phyloP scores from a whole-genome alignment of 2,888 invertebrate species.

The Idaea aversata region DNA sequence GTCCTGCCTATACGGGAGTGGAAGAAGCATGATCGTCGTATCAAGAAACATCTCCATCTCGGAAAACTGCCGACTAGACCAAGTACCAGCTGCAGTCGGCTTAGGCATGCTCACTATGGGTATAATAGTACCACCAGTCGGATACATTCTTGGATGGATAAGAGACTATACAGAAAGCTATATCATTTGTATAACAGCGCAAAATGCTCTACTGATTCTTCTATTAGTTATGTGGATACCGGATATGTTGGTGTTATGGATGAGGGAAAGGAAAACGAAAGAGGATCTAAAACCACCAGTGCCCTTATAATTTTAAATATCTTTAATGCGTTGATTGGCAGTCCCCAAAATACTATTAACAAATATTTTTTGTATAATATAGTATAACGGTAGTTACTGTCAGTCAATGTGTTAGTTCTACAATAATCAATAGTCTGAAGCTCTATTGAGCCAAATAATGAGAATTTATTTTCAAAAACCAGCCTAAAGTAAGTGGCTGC shows the following conservation, averaged over 20 bases:
- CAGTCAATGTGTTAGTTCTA: neutral
- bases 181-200: conserved; percentile 81
- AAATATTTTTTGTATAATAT: too few relatives aligned
- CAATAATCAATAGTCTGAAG: neutral
- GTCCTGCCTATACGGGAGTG: conserved; percentile 83
- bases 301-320: conserved; percentile 30
- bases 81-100: conserved; percentile 85
- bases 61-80: conserved; percentile 78
- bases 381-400: neutral
- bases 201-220: conserved; percentile 77
- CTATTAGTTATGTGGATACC: conserved; percentile 81
- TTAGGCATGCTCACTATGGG: conserved; percentile 87
- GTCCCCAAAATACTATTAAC: neutral
- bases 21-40: conserved; percentile 86
- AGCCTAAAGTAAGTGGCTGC: neutral
- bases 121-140: conserved; percentile 82
- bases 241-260: conserved; percentile 71
- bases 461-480: neutral
- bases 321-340: neutral
- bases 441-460: neutral
- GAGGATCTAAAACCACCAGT: conserved; percentile 36
- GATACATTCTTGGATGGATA: conserved; percentile 83
- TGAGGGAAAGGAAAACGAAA: conserved; percentile 43
- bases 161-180: conserved; percentile 84
- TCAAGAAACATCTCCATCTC: conserved; percentile 86